Evolutionary conservation across 2,113 vertebrate genomes (phyloP).

Genomic region (Rhipidura dahli): DNA sequence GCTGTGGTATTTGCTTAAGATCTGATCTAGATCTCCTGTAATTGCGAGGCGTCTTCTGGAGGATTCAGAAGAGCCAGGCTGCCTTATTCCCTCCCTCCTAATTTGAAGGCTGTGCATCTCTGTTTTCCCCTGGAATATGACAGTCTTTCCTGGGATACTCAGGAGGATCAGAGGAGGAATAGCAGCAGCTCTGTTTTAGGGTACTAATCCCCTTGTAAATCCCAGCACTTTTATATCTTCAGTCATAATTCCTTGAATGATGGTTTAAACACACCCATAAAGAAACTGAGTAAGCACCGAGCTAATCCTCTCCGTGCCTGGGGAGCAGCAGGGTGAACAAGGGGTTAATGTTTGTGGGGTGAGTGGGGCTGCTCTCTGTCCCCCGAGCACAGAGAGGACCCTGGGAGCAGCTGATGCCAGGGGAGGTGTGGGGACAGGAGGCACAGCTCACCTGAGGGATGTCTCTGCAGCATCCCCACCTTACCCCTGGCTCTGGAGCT

Average conservation of each 20-base stretch:
- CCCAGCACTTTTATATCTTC: not conserved
- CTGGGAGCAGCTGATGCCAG: accelerated
- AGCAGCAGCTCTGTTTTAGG: not conserved
- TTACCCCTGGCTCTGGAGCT: not conserved
- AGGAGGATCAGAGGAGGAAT: not conserved
- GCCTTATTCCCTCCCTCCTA: not conserved
- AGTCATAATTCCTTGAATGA: not conserved
- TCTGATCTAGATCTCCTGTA: not conserved
- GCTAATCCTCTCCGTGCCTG: not conserved
- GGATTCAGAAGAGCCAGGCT: not conserved
- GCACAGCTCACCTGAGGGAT: not conserved
- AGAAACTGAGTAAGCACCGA: not conserved
- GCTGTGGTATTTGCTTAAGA: not conserved
- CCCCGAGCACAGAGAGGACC: not conserved
- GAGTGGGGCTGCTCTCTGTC: accelerated
- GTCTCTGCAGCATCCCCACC: not conserved
- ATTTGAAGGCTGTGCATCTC: not conserved
- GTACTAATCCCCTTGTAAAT: not conserved
- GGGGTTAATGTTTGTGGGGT: not conserved
- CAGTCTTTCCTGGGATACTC: not conserved
- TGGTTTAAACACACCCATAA: not conserved
- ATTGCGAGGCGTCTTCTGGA: not conserved
- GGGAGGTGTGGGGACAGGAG: not conserved
- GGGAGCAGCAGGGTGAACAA: not conserved
- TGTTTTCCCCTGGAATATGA: not conserved